phyloP scores from a whole-genome alignment of 2,888 invertebrate genomes.

The Acronicta leporina region DNA sequence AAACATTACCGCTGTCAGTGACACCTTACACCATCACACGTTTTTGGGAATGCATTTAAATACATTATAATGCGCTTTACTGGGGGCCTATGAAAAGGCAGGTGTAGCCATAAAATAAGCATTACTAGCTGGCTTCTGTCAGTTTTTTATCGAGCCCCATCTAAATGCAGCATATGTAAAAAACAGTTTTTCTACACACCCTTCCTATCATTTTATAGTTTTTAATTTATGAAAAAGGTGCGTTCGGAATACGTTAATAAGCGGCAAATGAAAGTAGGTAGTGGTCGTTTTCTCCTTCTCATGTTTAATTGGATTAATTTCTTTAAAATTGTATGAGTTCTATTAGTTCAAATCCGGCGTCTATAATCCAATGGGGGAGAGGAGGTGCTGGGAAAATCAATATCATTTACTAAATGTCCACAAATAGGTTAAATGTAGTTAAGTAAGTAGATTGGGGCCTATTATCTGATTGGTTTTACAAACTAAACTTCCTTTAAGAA shows the following conservation, averaged over 20 bases:
- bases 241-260: conserved; percentile 39
- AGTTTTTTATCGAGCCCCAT: conserved; percentile 56
- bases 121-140: conserved; percentile 73
- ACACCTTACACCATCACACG: conserved; percentile 60
- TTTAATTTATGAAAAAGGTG: conserved; percentile 49
- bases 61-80: conserved; percentile 80
- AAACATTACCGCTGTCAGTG: conserved; percentile 36
- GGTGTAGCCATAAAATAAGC: conserved; percentile 76
- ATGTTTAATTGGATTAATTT: conserved; percentile 27
- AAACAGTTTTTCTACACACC: conserved; percentile 27
- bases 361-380: too few species aligned
- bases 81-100: conserved; percentile 74
- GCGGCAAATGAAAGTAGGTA: conserved; percentile 11
- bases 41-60: conserved; percentile 81
- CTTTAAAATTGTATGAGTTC: conserved; percentile 29
- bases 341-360: too few species aligned
- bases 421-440: too few species aligned
- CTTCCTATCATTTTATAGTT: conserved; percentile 33
- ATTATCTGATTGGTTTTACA: not conserved
- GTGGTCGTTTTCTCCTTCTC: conserved; percentile 31
- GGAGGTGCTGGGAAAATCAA: too few species aligned
- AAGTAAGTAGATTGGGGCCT: too few species aligned
- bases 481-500: not conserved
- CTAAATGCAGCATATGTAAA: conserved; percentile 32
- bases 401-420: too few species aligned